Base-by-base conservation (phyloP, 2,113 vertebrate genomes). In the Melanostigma gelatinosum region DNA sequence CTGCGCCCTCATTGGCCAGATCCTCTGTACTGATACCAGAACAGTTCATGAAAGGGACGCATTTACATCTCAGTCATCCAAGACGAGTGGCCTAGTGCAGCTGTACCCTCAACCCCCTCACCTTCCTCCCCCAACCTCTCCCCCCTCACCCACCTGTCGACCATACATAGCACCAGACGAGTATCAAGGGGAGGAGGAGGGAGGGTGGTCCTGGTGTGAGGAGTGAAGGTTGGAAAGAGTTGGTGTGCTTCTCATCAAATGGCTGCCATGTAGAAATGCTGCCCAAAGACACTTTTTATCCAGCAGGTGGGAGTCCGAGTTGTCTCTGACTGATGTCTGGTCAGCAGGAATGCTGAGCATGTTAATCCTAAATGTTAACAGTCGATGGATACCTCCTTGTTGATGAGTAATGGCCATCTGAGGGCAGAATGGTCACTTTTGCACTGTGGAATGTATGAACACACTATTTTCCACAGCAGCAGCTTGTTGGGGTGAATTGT, bases 1-100 rank as follows among this genome's bases (percentile, higher is more conserved):
- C 90, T 87, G 72, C 60, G 10, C 55, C 79, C 89, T 83, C 87
- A 95, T 96, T 96, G 95, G 95, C 76, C 75, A 81, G 52, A 54
- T 71, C 34, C 60, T 13, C 57, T 73, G 85, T 32, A 79, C 84
- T 77, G 88, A 89, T 92, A 89, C 90, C 82, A 71, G 84, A 91
- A 87, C 89, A 90, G 85, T 92, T 91, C 91, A 83, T 83, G 89
- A 93, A 94, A 93, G 90, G 77, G 72, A 61, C 78, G 36, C 87
- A 83, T 91, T 94, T 92, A 92, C 93, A 91, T 92, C 80, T 84
- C 88, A 82, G 92, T 89, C 80, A 93, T 93, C 79, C 76, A 90
- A 93, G 82, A 90, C 20, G 81, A 84, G 72, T 54, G 12, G 55
- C 24, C 55, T 27, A 32, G 83, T 88, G 68, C 91, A 92, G 94